Evolutionary conservation across 2,888 invertebrate species (phyloP).

Genomic region (Latrodectus elegans): DNA sequence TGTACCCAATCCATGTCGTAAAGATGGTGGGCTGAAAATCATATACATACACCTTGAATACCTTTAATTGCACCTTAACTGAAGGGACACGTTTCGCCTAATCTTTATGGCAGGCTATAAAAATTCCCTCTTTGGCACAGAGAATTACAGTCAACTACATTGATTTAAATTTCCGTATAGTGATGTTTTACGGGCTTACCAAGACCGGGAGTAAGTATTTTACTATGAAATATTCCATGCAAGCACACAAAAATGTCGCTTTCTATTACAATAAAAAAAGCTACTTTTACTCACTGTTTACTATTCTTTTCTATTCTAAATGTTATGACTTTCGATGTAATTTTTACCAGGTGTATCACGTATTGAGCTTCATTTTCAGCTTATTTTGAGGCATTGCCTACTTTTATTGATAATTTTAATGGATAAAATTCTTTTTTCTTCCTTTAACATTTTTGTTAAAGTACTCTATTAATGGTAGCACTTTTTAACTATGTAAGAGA

Average conservation of each 20-base stretch:
- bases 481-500: too few species aligned
- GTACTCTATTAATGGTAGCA: too few species aligned
- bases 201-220: background rate
- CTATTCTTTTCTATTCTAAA: background rate
- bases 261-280: background rate
- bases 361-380: background rate
- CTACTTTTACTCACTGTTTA: constrained; percentile 18
- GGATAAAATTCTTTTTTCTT: too few species aligned
- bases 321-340: constrained; percentile 4
- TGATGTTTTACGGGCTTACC: constrained; percentile 17
- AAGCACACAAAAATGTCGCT: constrained; percentile 10
- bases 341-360: constrained; percentile 2
- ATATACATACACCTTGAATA: constrained; percentile 21
- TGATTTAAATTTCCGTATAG: constrained; percentile 45
- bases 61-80: constrained; percentile 7
- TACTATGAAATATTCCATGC: constrained; percentile 15
- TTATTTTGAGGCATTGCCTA: too few species aligned
- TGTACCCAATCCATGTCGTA: background rate
- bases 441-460: too few species aligned
- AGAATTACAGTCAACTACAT: constrained; percentile 34
- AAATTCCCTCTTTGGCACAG: constrained; percentile 19
- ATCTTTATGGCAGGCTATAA: constrained; percentile 47
- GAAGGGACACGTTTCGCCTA: constrained; percentile 18
- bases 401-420: too few species aligned
- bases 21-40: constrained; percentile 7